Percentiles rank a stretch among this genome's conserved stretches.
Conservation (phyloP, 2,113 vertebrate genomes). For the Tylochromis polylepis region DNA sequence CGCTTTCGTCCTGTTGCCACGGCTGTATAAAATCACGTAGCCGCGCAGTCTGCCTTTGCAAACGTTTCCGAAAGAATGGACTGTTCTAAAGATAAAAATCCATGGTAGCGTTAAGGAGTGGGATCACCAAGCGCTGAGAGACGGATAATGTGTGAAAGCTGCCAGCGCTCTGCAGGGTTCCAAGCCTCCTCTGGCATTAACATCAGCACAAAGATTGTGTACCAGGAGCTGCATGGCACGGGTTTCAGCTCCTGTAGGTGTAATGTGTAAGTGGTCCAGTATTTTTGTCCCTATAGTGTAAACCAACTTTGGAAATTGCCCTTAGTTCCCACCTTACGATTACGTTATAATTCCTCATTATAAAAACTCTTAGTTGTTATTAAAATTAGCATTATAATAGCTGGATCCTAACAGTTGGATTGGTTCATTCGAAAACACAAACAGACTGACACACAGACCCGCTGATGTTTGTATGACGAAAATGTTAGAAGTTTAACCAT, state of each 20-base stretch:
- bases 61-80: neutral
- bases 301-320: neutral
- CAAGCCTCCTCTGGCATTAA: neutral
- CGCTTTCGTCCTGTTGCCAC: neutral
- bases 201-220: neutral
- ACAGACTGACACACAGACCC: neutral
- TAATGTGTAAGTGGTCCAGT: neutral
- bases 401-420: neutral
- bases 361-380: neutral
- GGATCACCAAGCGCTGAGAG: neutral
- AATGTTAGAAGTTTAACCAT: fast-evolving
- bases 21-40: neutral
- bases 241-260: neutral
- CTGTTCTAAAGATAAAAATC: neutral
- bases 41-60: no score
- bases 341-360: neutral
- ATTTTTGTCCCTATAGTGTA: neutral
- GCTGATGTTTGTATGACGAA: neutral
- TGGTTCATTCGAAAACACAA: fast-evolving
- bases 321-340: neutral
- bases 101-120: neutral
- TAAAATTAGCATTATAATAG: neutral
- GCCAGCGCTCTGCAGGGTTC: neutral
- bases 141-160: no score
- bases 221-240: neutral